Evolutionary conservation across 2,797 vertebrate genomes (phyloP).

Genomic region (Chrysocyon brachyurus): DNA sequence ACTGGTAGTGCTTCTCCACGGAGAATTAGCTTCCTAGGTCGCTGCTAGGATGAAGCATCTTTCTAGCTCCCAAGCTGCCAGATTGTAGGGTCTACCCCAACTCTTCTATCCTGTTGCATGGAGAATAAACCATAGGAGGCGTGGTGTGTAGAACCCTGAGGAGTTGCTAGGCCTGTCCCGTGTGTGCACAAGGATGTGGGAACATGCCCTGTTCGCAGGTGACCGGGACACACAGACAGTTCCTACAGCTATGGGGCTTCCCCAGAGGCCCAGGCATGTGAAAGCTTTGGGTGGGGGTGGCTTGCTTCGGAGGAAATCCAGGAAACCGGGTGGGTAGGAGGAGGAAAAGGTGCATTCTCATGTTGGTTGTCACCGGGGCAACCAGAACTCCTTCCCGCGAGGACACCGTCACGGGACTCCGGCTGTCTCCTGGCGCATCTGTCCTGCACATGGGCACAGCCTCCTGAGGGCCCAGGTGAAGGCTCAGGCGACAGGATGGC

Average conservation of each 20-base stretch:
- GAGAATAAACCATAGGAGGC: background rate
- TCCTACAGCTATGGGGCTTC: too few relatives aligned
- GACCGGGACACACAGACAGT: accelerated
- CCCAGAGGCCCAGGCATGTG: background rate
- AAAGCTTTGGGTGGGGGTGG: too few relatives aligned
- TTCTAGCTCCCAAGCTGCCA: accelerated
- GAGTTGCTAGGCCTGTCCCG: background rate
- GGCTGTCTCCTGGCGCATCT: accelerated
- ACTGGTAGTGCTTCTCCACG: accelerated
- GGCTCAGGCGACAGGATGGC: background rate
- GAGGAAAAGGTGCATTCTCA: accelerated
- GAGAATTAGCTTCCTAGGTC: background rate
- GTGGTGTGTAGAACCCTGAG: background rate
- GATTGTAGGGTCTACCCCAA: too few relatives aligned
- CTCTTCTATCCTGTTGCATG: accelerated
- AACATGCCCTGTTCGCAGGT: too few relatives aligned
- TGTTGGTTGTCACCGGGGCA: accelerated
- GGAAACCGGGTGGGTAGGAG: too few relatives aligned
- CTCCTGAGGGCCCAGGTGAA: background rate
- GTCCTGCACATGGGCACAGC: background rate
- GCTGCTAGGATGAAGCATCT: background rate
- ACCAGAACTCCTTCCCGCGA: accelerated
- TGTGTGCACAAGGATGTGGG: too few relatives aligned
- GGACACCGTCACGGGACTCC: accelerated
- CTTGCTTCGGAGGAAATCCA: background rate